These are phyloP conservation scores for Hyalella azteca DNA, from an alignment of 2,888 invertebrate genomes.

Conservation along the genomic window DNA sequence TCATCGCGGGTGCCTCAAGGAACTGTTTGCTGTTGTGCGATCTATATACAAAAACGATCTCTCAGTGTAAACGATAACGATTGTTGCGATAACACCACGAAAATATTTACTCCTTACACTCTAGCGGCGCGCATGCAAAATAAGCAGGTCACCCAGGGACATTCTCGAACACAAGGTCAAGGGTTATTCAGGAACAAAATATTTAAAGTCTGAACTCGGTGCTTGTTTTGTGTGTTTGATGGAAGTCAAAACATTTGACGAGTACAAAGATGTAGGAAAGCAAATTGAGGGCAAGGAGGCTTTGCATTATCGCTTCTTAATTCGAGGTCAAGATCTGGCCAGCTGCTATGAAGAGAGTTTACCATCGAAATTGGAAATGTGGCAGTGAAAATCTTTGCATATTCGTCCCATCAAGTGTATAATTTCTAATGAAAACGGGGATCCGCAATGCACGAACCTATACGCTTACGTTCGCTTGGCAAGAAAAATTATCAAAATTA, in stretches of 20 bases:
- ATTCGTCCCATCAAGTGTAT: no score
- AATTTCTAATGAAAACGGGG: no score
- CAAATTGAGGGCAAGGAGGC: no score
- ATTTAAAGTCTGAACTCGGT: constrained; percentile 1
- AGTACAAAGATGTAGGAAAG: neutral
- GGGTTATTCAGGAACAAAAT: neutral
- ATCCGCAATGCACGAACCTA: no score
- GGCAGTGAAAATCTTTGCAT: no score
- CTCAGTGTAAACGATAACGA: constrained; percentile 35
- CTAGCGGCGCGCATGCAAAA: constrained; percentile 29
- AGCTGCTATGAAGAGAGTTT: no score
- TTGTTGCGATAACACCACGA: constrained; percentile 38
- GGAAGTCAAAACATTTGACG: constrained; percentile 15
- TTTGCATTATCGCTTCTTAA: no score
- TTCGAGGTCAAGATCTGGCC: no score
- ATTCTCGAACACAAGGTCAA: constrained; percentile 15
- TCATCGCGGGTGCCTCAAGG: constrained; percentile 33
- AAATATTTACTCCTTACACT: constrained; percentile 36
- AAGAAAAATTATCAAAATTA: no score
- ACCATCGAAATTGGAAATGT: no score
- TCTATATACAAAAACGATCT: constrained; percentile 40
- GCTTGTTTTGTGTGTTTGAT: constrained; percentile 29
- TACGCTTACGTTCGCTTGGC: no score
- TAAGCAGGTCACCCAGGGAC: constrained; percentile 29
- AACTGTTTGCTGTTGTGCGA: constrained; percentile 39